A percentile compares a stretch with the other conserved stretches of the same genome.
phyloP scores from a whole-genome alignment of 2,888 invertebrate species.

The Amorpha juglandis region DNA sequence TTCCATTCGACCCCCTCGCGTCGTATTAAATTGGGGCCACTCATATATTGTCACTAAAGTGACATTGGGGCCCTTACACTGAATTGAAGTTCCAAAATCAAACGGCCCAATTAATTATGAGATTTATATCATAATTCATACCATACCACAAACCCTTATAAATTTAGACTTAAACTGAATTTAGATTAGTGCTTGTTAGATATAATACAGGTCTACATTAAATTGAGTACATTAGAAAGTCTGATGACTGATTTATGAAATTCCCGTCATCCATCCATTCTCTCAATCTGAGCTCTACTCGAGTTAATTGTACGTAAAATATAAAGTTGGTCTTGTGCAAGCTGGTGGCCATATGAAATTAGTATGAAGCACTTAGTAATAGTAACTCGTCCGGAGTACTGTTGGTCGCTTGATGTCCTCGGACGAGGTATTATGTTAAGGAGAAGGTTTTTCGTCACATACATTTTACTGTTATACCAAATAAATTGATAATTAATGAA shows the following conservation, averaged over 20 bases:
- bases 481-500: too few species aligned
- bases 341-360: constrained; percentile 21
- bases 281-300: background rate
- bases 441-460: background rate
- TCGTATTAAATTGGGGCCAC: too few species aligned
- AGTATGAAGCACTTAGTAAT: constrained; percentile 36
- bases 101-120: too few species aligned
- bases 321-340: constrained; percentile 11
- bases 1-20: too few species aligned
- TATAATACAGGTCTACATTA: background rate
- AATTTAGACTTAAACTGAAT: too few species aligned
- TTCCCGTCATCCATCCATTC: background rate
- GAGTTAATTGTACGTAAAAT: constrained; percentile 16
- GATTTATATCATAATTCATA: too few species aligned
- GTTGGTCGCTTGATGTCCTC: constrained; percentile 31
- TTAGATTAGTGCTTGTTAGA: too few species aligned
- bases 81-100: too few species aligned
- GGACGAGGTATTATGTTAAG: background rate
- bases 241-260: background rate
- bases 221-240: background rate
- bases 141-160: too few species aligned
- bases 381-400: constrained; percentile 34
- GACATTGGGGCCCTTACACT: too few species aligned
- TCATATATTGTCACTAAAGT: too few species aligned
- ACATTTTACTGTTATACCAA: background rate